Conservation (phyloP, 2,797 vertebrate genomes). For the Pteropus rufus region DNA sequence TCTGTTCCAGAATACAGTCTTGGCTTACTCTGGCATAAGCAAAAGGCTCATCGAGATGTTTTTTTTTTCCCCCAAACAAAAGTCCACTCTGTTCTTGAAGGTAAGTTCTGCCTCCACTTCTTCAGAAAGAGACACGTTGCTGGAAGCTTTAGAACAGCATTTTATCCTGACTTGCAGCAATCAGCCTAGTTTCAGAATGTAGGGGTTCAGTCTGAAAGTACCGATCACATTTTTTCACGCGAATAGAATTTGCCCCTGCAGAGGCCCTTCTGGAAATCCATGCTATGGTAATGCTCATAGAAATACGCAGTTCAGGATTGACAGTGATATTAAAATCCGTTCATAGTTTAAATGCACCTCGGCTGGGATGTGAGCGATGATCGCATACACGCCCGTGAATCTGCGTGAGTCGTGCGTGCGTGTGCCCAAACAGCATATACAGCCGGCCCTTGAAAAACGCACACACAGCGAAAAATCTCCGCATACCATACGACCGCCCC, state of each 20-base stretch:
- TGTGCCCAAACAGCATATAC: background rate
- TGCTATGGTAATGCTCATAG: background rate
- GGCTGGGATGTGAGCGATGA: background rate
- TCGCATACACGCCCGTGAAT: background rate
- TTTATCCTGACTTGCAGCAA: slow-evolving; percentile 5
- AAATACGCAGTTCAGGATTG: background rate
- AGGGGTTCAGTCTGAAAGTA: background rate
- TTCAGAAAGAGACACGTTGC: slow-evolving; percentile 25
- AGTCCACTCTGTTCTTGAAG: slow-evolving; percentile 27
- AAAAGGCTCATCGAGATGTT: slow-evolving; percentile 36
- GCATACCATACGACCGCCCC: background rate
- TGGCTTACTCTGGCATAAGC: slow-evolving; percentile 21
- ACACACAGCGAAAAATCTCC: background rate
- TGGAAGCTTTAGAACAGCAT: slow-evolving; percentile 29
- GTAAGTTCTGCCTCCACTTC: slow-evolving; percentile 46
- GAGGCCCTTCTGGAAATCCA: slow-evolving; percentile 7
- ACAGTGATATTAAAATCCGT: slow-evolving; percentile 15
- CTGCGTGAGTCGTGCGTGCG: background rate
- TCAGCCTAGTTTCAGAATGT: slow-evolving; percentile 31
- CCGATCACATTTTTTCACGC: background rate
- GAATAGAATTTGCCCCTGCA: slow-evolving; percentile 8
- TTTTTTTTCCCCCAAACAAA: background rate
- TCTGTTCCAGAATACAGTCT: slow-evolving; percentile 21
- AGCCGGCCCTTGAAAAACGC: background rate
- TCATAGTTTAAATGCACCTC: slow-evolving; percentile 28